Evolutionary conservation across 2,888 invertebrate genomes (phyloP).

Genomic region (Diadromus collaris): DNA sequence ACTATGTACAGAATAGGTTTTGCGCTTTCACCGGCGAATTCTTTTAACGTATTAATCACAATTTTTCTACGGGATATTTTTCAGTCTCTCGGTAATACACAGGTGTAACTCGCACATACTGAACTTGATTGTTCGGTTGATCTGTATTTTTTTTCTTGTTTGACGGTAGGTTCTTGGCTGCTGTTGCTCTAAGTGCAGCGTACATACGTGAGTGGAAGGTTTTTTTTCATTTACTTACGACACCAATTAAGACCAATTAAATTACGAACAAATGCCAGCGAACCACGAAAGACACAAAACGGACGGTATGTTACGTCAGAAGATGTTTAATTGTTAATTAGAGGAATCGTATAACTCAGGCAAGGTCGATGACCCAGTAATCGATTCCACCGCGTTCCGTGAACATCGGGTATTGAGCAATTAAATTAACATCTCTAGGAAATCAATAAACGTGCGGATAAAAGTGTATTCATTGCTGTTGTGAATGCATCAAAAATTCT

Average conservation of each 20-base stretch:
- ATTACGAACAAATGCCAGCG: constrained; percentile 12
- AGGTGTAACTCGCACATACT: neutral
- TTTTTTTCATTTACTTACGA: neutral
- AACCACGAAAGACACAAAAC: constrained; percentile 54
- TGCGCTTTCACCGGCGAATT: constrained; percentile 29
- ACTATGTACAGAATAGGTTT: constrained; percentile 22
- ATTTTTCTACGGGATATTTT: constrained; percentile 39
- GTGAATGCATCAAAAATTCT: neutral
- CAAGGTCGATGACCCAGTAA: neutral
- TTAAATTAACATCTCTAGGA: neutral
- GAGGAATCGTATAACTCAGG: neutral
- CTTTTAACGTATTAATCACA: constrained; percentile 26
- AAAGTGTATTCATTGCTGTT: no score
- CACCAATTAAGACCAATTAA: constrained; percentile 6
- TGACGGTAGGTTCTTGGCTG: constrained; percentile 29
- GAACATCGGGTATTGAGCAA: neutral
- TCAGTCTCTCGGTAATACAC: constrained; percentile 24
- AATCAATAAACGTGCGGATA: no score
- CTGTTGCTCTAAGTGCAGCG: constrained; percentile 45
- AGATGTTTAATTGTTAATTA: constrained; percentile 5
- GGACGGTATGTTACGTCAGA: constrained; percentile 4
- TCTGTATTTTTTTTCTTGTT: constrained; percentile 2
- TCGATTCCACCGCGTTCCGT: neutral
- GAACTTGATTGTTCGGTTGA: neutral
- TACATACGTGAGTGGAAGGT: constrained; percentile 10